Evolutionary conservation across 2,888 invertebrate species (phyloP).

Genomic region (Tipula vernalis): DNA sequence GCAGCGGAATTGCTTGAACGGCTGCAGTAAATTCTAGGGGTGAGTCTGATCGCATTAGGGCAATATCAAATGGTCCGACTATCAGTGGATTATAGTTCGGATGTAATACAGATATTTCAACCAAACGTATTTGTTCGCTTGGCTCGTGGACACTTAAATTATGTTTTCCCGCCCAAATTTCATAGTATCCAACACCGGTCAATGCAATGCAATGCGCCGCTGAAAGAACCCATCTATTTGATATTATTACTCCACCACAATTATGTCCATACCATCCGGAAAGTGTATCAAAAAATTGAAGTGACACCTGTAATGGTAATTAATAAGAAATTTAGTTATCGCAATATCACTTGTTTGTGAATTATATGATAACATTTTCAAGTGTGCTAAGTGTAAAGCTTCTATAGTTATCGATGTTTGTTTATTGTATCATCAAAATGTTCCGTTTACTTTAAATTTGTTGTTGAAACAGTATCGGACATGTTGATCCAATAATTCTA

Average conservation of each 20-base stretch:
- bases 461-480: background rate
- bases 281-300: slow-evolving; percentile 19
- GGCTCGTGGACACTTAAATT: slow-evolving; percentile 15
- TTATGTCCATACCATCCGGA: background rate
- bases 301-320: slow-evolving; percentile 10
- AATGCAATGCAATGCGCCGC: slow-evolving; percentile 5
- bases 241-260: slow-evolving; percentile 8
- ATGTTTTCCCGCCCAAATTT: slow-evolving; percentile 24
- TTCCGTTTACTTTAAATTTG: background rate
- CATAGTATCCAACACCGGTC: background rate
- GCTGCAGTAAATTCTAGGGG: background rate
- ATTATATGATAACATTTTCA: background rate
- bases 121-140: background rate
- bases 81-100: background rate
- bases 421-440: too few relatives aligned
- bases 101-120: background rate
- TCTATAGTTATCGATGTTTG: background rate
- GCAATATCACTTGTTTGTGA: background rate
- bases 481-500: background rate
- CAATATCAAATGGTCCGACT: slow-evolving; percentile 7
- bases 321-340: background rate
- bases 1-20: background rate
- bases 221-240: background rate
- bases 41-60: background rate
- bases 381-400: background rate